phyloP scores from a whole-genome alignment of 1,140 invertebrate genomes.

The Tyrophagus putrescentiae region DNA sequence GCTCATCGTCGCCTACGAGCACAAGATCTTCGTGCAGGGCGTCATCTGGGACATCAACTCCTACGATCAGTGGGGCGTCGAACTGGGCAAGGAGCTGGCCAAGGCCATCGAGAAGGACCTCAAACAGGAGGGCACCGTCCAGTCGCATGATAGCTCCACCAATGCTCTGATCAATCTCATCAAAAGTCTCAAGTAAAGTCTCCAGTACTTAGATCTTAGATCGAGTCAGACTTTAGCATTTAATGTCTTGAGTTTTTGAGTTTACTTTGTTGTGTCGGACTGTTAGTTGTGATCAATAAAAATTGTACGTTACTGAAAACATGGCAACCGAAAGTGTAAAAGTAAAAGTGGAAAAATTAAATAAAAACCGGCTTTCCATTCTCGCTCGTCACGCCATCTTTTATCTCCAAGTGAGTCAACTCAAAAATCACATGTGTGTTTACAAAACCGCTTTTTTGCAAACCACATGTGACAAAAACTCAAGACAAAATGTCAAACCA shows the following conservation, averaged over 20 bases:
- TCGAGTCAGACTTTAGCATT: no score
- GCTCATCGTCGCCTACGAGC: conserved; percentile 96
- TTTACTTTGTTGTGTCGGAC: no score
- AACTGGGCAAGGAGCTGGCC: conserved; percentile 93
- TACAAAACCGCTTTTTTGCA: neutral
- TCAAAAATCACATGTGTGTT: neutral
- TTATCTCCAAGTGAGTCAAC: neutral
- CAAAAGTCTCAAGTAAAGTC: conserved; percentile 41
- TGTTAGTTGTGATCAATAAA: no score
- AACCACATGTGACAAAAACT: neutral
- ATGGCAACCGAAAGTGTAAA: neutral
- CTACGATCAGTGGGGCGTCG: conserved; percentile 98
- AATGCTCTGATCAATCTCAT: conserved; percentile 91
- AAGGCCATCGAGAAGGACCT: conserved; percentile 93
- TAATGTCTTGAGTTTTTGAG: no score
- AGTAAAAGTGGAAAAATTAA: neutral
- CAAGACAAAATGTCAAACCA: neutral
- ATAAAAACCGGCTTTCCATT: no score
- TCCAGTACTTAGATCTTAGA: no score
- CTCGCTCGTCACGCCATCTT: no score
- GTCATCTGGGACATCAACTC: conserved; percentile 99
- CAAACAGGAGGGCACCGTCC: conserved; percentile 43
- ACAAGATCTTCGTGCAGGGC: conserved; percentile 97
- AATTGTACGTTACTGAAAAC: no score
- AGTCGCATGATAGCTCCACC: conserved; percentile 68